Base-by-base conservation (phyloP, 1,140 invertebrate species). In the Samia ricini region DNA sequence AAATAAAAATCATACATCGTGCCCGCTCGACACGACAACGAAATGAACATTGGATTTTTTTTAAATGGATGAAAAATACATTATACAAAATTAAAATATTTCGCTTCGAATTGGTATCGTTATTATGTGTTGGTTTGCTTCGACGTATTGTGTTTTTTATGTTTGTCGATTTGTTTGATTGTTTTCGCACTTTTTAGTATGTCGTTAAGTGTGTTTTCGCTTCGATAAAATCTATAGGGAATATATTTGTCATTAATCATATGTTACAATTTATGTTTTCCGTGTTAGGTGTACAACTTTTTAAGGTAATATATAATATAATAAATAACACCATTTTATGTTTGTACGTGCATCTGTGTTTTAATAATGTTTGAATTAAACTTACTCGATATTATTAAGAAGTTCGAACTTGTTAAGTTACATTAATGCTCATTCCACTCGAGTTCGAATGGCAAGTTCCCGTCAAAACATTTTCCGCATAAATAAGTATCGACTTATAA, bases 261-360 rank as follows among this genome's bases (percentile, higher is more conserved):
- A 95, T 99, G 80, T 95, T 99, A 81, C 97, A 99, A 93, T 99
- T 99, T 94, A 99, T 99, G 98, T 99, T 99, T 93, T 98, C 99
- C 91, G 98, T 99, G 82, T 99, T 99, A 91, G 99, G 99, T 92
- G 98, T 99, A 85, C 99, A 99, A 91, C 95, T 99, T 74, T 99
- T 99, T 93, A 99, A 99, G 96, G 97, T 97, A 81, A 60, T 67
- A 63, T 52, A 2, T 54, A 55, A 23, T n/a, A n/a, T 61, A 42
- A 1, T 42, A 12, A 12, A 3, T 15, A 15, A 12, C n/a, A 3
- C 3, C 1, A 15, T 42, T 10, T 36, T 7, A 12, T 36, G 5
- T 42, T 4, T 15, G n/a, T 42, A n/a, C 12, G 33, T 42, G 4
- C 33, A 26, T 42, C n/a, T 42, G 8, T 42, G 1, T 42, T 42